phyloP scores from a whole-genome alignment of 1,140 invertebrate species.

The Neuroterus valhalla region DNA sequence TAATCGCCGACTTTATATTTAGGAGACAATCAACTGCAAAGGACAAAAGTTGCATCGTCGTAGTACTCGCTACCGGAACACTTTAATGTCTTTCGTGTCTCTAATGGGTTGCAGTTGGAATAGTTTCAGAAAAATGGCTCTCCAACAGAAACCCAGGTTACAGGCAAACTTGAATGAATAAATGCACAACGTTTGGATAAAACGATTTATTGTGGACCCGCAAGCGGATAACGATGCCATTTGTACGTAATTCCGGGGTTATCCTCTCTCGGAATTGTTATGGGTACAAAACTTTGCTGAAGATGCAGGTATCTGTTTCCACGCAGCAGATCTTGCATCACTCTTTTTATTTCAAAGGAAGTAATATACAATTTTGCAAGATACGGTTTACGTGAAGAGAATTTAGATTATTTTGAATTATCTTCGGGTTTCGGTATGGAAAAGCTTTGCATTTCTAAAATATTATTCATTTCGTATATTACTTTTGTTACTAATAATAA shows the following conservation, averaged over 20 bases:
- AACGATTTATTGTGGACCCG: conserved; percentile 64
- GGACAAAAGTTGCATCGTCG: conserved; percentile 64
- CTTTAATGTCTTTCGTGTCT: conserved; percentile 60
- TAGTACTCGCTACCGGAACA: conserved; percentile 49
- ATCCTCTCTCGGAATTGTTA: conserved; percentile 58
- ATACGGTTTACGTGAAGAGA: not conserved
- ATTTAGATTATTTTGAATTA: too few relatives aligned
- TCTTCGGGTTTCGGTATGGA: too few relatives aligned
- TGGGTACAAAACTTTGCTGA: conserved; percentile 37
- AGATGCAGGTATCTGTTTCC: not conserved
- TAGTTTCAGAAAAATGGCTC: conserved; percentile 67
- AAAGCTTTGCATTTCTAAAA: too few relatives aligned
- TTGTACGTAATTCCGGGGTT: conserved; percentile 64
- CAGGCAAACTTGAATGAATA: conserved; percentile 65
- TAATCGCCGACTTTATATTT: conserved; percentile 38
- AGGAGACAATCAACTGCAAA: conserved; percentile 51
- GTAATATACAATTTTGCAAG: not conserved
- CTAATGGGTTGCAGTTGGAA: conserved; percentile 65
- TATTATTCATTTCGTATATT: too few relatives aligned
- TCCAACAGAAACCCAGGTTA: conserved; percentile 43
- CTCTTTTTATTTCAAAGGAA: not conserved
- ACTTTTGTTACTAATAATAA: too few relatives aligned
- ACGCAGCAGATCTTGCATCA: not conserved
- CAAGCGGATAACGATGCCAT: conserved; percentile 64
- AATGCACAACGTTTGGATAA: conserved; percentile 62